Base-by-base conservation (phyloP, 2,113 vertebrate genomes). In the Sterrhoptilus dennistouni region DNA sequence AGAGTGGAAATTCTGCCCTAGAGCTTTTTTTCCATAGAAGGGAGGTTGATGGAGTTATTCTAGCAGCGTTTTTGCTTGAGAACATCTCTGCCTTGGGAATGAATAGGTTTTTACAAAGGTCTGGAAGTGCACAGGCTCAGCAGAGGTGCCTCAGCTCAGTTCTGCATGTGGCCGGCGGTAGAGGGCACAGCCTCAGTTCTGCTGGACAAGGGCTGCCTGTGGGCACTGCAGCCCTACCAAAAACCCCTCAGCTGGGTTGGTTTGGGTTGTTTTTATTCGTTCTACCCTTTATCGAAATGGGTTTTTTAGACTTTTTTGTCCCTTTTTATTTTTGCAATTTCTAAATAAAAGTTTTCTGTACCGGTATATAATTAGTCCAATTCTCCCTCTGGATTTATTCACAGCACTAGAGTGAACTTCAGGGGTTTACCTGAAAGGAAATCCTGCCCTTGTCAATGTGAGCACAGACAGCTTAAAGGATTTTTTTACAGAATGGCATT, bases 341-440 rank as follows among this genome's bases (percentile, higher is more conserved):
- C 81, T 84, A 87, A 94, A 92, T 65, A 81, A 35, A 87, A 82
- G 36, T 64, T 95, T 92, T 92, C 91, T 50, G 52, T 57, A 42
- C 40, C 66, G 68, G 29, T 40, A 4, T 63, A 49, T 28, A 87
- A 82, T 92, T 72, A 78, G 75, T 35, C 42, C n/a, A n/a, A 1
- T 82, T 91, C 86, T 83, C 68, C 63, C 40, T 72, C 70, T 60
- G 89, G 59, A 59, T 90, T 91, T 65, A 10, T 44, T 66, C 56
- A 6, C 33, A 42, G 29, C 56, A 35, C 5, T 21, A 54, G 77
- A 80, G 76, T 64, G 60, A 86, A 74, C 45, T 87, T 44, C 3
- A 5, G 44, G 38, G 77, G 20, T 92, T 90, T 68, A 49, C 66
- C 68, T 38, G 52, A 75, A 90, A 83, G 91, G 86, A 96, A 96